Evolutionary conservation across 2,797 vertebrate genomes (phyloP).

Genomic region (Tadarida brasiliensis): DNA sequence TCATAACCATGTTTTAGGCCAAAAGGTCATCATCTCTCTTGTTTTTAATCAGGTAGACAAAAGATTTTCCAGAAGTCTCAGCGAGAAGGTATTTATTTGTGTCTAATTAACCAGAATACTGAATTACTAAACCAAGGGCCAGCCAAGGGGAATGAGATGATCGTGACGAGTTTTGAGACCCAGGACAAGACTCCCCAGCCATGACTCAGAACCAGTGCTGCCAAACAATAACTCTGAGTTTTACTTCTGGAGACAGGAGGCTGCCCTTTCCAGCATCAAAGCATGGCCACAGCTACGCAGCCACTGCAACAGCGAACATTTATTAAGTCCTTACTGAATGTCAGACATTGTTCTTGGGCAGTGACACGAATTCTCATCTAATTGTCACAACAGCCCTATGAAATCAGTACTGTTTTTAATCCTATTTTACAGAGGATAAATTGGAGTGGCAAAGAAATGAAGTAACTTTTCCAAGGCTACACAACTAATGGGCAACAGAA

Average conservation of each 20-base stretch:
- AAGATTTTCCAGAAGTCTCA: background rate
- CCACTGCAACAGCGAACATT: background rate
- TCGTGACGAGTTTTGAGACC: background rate
- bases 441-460: background rate
- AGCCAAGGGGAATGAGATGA: background rate
- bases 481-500: background rate
- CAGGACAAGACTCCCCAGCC: background rate
- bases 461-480: background rate
- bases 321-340: conserved; percentile 26
- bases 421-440: background rate
- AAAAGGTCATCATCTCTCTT: background rate
- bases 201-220: background rate
- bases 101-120: background rate
- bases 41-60: background rate
- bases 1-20: background rate
- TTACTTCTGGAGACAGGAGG: background rate
- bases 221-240: background rate
- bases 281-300: background rate
- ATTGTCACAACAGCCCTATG: background rate
- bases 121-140: background rate
- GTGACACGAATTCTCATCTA: background rate
- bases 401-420: background rate
- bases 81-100: background rate
- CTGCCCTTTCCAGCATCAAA: conserved; percentile 1
- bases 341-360: background rate